These are phyloP conservation scores for Periparus ater DNA, from an alignment of 2,797 vertebrate species.

Conservation along the genomic window DNA sequence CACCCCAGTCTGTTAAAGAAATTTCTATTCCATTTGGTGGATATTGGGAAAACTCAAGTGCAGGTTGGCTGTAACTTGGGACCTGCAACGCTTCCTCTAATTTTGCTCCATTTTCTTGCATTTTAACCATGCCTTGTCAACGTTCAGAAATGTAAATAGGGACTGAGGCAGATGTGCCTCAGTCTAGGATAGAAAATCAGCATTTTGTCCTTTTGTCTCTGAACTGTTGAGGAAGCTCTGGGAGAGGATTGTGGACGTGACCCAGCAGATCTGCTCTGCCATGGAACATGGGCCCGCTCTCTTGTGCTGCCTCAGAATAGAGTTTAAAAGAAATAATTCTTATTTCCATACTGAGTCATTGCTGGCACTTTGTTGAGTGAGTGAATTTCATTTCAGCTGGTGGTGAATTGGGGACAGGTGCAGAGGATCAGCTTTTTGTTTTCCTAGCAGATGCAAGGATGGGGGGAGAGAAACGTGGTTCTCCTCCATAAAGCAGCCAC, in stretches of 20 bases:
- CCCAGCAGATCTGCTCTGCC: not conserved
- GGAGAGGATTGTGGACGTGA: not conserved
- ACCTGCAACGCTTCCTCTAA: not conserved
- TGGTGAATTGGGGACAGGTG: slow-evolving; percentile 40
- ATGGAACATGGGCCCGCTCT: accelerated
- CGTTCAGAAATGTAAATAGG: not conserved
- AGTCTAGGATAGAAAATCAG: not conserved
- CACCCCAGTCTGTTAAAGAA: not conserved
- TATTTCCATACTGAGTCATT: slow-evolving; percentile 54
- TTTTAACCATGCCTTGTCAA: not conserved
- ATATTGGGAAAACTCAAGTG: not conserved
- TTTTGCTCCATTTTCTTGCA: not conserved
- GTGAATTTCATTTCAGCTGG: not conserved
- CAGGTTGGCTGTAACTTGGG: not conserved
- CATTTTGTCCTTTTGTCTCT: not conserved
- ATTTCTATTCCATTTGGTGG: not conserved
- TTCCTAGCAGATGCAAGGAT: slow-evolving; percentile 5
- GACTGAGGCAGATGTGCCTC: not conserved
- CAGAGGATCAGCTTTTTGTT: slow-evolving; percentile 27
- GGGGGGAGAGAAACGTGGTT: not conserved
- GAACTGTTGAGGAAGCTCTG: not conserved
- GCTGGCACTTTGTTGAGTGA: not conserved
- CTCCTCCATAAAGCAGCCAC: not conserved
- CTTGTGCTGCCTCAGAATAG: not conserved
- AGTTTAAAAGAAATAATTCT: slow-evolving; percentile 5